Conservation (phyloP, 2,797 vertebrate species). For the Microctenopoma stevenorrisi region DNA sequence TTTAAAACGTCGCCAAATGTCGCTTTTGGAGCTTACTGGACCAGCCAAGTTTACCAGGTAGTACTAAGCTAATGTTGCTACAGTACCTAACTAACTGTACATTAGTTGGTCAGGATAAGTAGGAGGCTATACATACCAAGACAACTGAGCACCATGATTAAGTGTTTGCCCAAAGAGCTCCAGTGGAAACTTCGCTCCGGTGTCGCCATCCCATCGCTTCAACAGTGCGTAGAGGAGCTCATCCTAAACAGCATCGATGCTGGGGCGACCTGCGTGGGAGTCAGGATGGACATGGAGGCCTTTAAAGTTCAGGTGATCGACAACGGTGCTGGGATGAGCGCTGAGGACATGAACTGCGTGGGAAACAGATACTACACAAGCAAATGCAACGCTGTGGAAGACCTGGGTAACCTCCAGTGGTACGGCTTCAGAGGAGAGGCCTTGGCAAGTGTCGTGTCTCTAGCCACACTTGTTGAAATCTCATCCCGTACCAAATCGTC, state of each 20-base stretch:
- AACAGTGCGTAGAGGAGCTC: conserved; percentile 95
- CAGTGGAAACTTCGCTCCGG: conserved; percentile 90
- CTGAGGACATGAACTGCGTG: conserved; percentile 84
- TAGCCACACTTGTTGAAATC: conserved; percentile 90
- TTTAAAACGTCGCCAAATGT: neutral
- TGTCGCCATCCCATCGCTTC: conserved; percentile 87
- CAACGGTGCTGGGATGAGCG: conserved; percentile 89
- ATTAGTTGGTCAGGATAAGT: neutral
- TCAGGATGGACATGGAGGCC: conserved; percentile 90
- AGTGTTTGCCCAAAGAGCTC: conserved; percentile 85
- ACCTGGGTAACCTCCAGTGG: conserved; percentile 88
- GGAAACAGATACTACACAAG: conserved; percentile 92
- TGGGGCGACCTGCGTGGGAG: conserved; percentile 90
- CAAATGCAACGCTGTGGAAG: conserved; percentile 88
- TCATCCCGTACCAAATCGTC: conserved; percentile 85
- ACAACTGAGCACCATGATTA: conserved; percentile 84
- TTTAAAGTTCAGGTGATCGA: conserved; percentile 94
- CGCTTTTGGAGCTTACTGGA: neutral
- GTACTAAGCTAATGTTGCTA: neutral
- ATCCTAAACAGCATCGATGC: conserved; percentile 93
- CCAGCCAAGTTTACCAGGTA: neutral
- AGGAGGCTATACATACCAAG: neutral
- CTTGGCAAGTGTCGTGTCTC: conserved; percentile 88
- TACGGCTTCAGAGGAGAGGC: conserved; percentile 96
- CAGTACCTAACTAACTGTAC: conserved; percentile 15